Evolutionary conservation across 2,888 invertebrate genomes (phyloP).

Genomic region (Nomada ferruginata): DNA sequence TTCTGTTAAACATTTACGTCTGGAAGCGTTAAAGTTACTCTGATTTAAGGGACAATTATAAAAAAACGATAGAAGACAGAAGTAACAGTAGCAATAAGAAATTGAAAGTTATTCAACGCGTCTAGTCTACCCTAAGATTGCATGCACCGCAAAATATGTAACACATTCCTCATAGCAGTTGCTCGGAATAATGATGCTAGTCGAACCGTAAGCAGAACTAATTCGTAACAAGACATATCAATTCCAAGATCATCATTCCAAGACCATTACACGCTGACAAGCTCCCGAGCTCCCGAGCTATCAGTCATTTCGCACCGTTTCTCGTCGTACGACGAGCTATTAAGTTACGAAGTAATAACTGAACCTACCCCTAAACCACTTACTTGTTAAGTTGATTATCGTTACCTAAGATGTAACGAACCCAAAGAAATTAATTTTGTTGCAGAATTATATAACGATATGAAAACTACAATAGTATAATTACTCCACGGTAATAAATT

Average conservation of each 20-base stretch:
- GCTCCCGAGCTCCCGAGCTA: conserved; percentile 8
- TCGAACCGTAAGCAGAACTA: not conserved
- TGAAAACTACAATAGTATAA: no score
- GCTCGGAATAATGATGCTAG: not conserved
- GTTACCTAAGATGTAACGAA: not conserved
- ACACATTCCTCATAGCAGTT: not conserved
- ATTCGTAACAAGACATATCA: conserved; percentile 22
- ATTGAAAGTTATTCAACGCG: no score
- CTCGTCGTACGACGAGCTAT: not conserved
- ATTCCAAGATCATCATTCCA: conserved; percentile 15
- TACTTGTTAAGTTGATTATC: not conserved
- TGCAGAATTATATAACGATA: no score
- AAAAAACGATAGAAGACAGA: no score
- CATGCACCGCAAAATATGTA: not conserved
- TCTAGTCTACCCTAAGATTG: not conserved
- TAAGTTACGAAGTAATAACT: not conserved
- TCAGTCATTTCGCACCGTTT: not conserved
- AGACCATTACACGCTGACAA: conserved; percentile 11
- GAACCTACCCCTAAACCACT: not conserved
- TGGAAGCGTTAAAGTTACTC: no score
- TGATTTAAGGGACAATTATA: no score
- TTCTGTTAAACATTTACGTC: no score
- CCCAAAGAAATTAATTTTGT: no score
- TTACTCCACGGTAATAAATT: no score
- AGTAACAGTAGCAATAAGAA: no score